Evolutionary conservation across 2,888 invertebrate genomes (phyloP).

Genomic region (Teinopalpus imperialis): DNA sequence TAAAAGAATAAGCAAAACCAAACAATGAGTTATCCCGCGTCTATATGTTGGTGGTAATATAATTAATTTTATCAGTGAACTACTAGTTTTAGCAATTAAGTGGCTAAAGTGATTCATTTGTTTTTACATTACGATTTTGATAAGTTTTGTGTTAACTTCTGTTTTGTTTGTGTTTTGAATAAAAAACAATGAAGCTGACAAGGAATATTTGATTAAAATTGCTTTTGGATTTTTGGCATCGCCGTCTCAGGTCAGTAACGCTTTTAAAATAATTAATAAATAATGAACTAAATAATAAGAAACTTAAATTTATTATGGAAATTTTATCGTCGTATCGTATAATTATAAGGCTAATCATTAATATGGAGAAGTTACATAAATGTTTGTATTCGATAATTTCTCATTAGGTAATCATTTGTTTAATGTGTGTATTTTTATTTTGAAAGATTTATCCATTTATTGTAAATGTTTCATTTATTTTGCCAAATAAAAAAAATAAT

Average conservation of each 20-base stretch:
- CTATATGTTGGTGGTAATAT: slow-evolving; percentile 1
- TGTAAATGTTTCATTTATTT: no score
- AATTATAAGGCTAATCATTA: no score
- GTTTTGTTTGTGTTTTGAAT: background rate
- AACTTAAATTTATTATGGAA: no score
- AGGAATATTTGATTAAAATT: no score
- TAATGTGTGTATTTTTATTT: no score
- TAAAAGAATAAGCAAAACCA: background rate
- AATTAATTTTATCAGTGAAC: slow-evolving; percentile 14
- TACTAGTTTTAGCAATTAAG: slow-evolving; percentile 10
- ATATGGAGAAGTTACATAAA: no score
- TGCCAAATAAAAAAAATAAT: no score
- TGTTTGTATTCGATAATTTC: no score
- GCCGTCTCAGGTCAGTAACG: slow-evolving; percentile 13
- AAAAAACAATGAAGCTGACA: background rate
- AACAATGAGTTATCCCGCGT: background rate
- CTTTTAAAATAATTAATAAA: background rate
- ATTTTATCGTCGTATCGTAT: no score
- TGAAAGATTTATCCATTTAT: no score
- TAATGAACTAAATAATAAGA: no score
- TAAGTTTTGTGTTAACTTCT: slow-evolving; percentile 3
- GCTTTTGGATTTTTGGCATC: background rate
- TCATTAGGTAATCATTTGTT: no score
- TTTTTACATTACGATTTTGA: slow-evolving; percentile 10
- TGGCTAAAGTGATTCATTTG: slow-evolving; percentile 18